Conservation (phyloP, 2,797 vertebrate genomes). For the Coendou prehensilis region DNA sequence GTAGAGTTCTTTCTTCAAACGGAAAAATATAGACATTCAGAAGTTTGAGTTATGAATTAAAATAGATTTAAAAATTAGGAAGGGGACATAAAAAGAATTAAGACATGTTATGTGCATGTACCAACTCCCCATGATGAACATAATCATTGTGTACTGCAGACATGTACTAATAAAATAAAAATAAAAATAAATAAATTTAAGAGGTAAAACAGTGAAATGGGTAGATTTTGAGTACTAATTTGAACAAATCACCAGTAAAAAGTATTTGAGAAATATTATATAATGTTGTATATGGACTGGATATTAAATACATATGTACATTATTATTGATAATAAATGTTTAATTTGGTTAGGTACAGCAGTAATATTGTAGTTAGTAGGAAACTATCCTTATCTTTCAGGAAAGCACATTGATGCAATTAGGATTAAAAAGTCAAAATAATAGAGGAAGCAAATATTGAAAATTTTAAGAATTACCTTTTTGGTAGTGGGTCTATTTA, state of each 20-base stretch:
- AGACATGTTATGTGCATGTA: not conserved
- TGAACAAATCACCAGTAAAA: not conserved
- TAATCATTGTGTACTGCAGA: not conserved
- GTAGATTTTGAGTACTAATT: not conserved
- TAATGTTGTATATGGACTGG: not conserved
- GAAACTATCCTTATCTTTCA: not conserved
- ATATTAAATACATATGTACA: not conserved
- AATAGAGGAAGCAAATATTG: not conserved
- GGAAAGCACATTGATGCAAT: not conserved
- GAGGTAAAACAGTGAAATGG: not conserved
- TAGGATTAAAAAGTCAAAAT: not conserved
- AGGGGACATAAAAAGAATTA: not conserved
- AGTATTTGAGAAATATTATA: not conserved
- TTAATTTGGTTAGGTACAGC: not conserved
- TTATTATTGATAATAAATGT: not conserved
- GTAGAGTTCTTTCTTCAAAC: not conserved
- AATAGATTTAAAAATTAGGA: not conserved
- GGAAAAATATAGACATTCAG: not conserved
- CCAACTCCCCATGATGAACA: not conserved
- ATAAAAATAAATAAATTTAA: not conserved
- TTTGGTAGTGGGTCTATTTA: not conserved
- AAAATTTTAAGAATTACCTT: not conserved
- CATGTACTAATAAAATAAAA: not conserved
- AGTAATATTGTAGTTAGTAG: not conserved
- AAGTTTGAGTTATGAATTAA: not conserved